These are phyloP conservation scores for Brotula barbata DNA, from an alignment of 2,797 vertebrate species.

Conservation along the genomic window DNA sequence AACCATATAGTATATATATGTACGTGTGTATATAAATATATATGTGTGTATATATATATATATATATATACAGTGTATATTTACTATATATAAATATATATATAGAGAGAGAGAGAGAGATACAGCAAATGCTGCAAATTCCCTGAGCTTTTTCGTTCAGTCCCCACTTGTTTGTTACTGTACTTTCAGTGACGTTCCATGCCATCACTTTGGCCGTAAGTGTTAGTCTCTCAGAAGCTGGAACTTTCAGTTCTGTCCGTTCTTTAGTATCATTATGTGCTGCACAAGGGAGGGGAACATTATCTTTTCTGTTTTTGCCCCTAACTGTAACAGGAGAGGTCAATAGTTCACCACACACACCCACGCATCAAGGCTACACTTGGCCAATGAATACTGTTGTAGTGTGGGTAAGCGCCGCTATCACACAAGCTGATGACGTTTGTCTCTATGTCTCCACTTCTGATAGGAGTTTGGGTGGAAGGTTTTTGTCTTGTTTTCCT, in stretches of 20 bases:
- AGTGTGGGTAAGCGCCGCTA: background rate
- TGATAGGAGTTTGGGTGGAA: background rate
- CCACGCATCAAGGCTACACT: slow-evolving; percentile 12
- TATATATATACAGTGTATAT: no score
- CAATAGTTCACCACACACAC: slow-evolving; percentile 12
- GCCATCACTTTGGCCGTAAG: background rate
- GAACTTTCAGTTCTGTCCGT: slow-evolving; percentile 19
- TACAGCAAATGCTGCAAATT: background rate
- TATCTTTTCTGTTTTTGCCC: slow-evolving; percentile 17
- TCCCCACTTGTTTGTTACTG: background rate
- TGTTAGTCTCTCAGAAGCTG: background rate
- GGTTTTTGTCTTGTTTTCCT: background rate
- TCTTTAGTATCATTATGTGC: slow-evolving; percentile 32
- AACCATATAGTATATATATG: no score
- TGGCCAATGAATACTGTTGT: slow-evolving; percentile 2
- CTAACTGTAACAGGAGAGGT: slow-evolving; percentile 4
- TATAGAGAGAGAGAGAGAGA: no score
- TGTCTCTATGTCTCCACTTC: background rate
- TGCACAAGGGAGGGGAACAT: slow-evolving; percentile 23
- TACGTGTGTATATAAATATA: no score
- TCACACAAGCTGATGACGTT: background rate
- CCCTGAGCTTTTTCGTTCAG: background rate
- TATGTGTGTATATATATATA: no score
- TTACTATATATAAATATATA: no score
- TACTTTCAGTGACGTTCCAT: slow-evolving; percentile 4